phyloP scores from a whole-genome alignment of 2,113 vertebrate species.

The Nanorana parkeri region DNA sequence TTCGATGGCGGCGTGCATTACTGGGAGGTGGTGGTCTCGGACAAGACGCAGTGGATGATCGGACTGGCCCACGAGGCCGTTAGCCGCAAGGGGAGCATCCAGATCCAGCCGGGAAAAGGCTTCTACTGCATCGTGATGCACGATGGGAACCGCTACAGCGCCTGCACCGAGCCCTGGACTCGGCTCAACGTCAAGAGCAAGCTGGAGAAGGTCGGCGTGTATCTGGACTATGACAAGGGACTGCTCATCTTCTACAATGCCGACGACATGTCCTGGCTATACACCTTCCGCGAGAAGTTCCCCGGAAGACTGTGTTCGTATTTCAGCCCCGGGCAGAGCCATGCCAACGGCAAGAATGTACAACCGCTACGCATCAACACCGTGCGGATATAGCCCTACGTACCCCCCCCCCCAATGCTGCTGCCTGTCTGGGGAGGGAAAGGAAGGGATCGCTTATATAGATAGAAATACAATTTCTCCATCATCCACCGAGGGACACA shows the following conservation, averaged over 20 bases:
- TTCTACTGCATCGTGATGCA: slow-evolving; percentile 99
- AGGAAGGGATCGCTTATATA: no score
- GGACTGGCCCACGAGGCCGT: slow-evolving; percentile 92
- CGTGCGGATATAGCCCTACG: slow-evolving; percentile 80
- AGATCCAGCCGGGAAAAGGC: slow-evolving; percentile 92
- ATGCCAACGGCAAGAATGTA: slow-evolving; percentile 96
- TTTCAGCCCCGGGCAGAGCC: slow-evolving; percentile 96
- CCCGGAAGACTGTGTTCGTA: slow-evolving; percentile 90
- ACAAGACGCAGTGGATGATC: slow-evolving; percentile 99
- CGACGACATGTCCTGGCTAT: slow-evolving; percentile 98
- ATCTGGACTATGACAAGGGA: slow-evolving; percentile 93
- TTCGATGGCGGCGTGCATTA: slow-evolving; percentile 89
- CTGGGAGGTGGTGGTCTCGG: slow-evolving; percentile 97
- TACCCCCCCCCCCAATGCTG: no score
- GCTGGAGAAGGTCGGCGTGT: slow-evolving; percentile 96
- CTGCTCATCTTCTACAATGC: slow-evolving; percentile 98
- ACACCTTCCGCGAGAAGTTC: slow-evolving; percentile 94
- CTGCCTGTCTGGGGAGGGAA: no score
- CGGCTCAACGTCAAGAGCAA: slow-evolving; percentile 95
- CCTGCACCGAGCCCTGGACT: slow-evolving; percentile 98
- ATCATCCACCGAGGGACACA: no score
- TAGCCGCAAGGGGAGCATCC: slow-evolving; percentile 95
- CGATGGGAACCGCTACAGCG: slow-evolving; percentile 97
- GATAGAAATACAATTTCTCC: no score
- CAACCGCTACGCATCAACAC: slow-evolving; percentile 96